Percentiles rank a stretch among this genome's conserved stretches.
Evolutionary conservation across 2,888 invertebrate species (phyloP).

Genomic region (Nymphalis c-album): DNA sequence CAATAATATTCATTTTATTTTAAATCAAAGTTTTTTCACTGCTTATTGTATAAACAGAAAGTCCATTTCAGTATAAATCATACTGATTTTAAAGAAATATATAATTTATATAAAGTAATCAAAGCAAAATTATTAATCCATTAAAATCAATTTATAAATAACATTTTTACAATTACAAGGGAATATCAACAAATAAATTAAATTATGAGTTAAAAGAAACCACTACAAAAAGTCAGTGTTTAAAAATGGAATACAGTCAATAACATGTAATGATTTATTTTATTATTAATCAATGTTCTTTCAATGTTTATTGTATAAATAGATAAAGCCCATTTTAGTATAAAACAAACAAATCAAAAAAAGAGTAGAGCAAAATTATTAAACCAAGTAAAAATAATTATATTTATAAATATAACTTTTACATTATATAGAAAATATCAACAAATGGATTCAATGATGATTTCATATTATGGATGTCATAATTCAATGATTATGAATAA

Average conservation of each 20-base stretch:
- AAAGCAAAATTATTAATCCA: not conserved
- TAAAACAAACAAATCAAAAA: not conserved
- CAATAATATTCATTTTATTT: not conserved
- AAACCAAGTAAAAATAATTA: not conserved
- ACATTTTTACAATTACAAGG: no score
- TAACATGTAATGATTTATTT: not conserved
- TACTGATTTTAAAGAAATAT: not conserved
- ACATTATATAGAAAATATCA: no score
- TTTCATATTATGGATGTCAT: no score
- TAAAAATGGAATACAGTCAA: not conserved
- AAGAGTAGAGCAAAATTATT: not conserved
- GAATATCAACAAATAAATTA: no score
- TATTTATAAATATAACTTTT: no score
- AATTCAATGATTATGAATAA: no score
- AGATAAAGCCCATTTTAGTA: not conserved
- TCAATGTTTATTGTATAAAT: not conserved
- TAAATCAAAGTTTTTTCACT: not conserved
- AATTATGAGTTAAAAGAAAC: no score
- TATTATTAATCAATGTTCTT: not conserved
- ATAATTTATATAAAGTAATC: no score
- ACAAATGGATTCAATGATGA: no score
- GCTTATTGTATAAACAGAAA: not conserved
- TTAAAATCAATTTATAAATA: not conserved
- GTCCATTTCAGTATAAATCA: not conserved
- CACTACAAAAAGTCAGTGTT: no score